Conservation (phyloP, 2,113 vertebrate species). For the Dendropsophus ebraccatus region DNA sequence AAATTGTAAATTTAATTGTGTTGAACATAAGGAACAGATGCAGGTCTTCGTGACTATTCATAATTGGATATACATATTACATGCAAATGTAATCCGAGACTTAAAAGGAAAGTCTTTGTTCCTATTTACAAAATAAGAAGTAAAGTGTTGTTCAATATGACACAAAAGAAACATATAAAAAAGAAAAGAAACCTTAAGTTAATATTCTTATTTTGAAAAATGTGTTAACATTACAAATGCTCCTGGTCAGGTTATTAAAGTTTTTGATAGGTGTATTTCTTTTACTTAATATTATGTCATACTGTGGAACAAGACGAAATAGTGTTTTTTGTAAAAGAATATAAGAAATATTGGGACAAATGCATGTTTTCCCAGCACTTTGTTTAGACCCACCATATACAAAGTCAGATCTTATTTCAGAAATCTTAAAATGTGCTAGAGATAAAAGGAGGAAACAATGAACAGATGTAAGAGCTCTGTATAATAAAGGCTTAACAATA, state of each 20-base stretch:
- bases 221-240: not conserved
- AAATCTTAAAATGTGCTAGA: not conserved
- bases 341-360: not conserved
- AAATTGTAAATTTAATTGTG: conserved; percentile 69
- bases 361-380: not conserved
- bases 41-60: conserved; percentile 73
- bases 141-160: conserved; percentile 35
- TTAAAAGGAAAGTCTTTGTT: conserved; percentile 68
- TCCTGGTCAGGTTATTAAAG: not conserved
- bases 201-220: not conserved
- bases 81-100: conserved; percentile 63
- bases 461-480: not conserved
- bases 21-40: conserved; percentile 79
- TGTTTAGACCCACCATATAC: not conserved
- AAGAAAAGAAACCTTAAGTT: not conserved
- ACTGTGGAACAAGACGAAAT: not conserved
- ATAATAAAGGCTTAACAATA: not conserved
- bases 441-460: not conserved
- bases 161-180: not conserved
- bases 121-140: conserved; percentile 60
- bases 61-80: conserved; percentile 71
- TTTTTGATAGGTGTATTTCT: not conserved
- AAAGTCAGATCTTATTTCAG: not conserved
- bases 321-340: not conserved
- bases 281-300: not conserved